Evolutionary conservation across 2,888 invertebrate genomes (phyloP).

Genomic region (Papilio protenor): DNA sequence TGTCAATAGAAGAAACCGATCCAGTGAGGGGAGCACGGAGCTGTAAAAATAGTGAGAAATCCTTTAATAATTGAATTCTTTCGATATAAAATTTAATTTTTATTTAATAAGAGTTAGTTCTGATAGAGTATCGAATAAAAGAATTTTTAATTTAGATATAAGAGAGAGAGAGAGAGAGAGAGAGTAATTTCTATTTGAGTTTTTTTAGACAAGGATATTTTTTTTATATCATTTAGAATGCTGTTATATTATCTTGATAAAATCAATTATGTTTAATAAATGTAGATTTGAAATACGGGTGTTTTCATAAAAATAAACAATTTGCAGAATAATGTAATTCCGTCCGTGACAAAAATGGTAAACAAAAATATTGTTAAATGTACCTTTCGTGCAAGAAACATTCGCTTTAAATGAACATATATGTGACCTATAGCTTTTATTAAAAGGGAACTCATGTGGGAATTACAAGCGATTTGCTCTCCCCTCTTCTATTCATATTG

Average conservation of each 20-base stretch:
- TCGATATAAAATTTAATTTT: constrained; percentile 44
- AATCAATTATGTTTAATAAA: background rate
- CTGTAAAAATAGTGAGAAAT: constrained; percentile 56
- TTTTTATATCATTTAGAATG: background rate
- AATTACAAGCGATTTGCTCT: constrained; percentile 31
- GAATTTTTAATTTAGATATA: no score
- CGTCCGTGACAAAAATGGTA: constrained; percentile 27
- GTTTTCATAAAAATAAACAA: constrained; percentile 2
- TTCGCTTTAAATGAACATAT: constrained; percentile 1
- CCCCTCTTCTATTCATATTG: constrained; percentile 10
- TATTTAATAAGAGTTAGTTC: constrained; percentile 3
- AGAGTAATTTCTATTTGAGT: no score
- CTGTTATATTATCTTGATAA: background rate
- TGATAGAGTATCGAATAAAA: background rate
- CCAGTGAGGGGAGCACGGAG: constrained; percentile 56
- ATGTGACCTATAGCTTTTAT: constrained; percentile 32
- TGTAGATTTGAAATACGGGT: background rate
- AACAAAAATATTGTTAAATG: constrained; percentile 14
- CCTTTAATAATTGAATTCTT: constrained; percentile 60
- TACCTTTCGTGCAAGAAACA: constrained; percentile 14
- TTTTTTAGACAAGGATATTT: no score
- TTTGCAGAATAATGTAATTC: constrained; percentile 28
- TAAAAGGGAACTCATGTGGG: constrained; percentile 35
- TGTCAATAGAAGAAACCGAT: constrained; percentile 61
- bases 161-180: no score